Base-by-base conservation (phyloP, 2,797 vertebrate genomes). In the Notoglanidium macrostoma region DNA sequence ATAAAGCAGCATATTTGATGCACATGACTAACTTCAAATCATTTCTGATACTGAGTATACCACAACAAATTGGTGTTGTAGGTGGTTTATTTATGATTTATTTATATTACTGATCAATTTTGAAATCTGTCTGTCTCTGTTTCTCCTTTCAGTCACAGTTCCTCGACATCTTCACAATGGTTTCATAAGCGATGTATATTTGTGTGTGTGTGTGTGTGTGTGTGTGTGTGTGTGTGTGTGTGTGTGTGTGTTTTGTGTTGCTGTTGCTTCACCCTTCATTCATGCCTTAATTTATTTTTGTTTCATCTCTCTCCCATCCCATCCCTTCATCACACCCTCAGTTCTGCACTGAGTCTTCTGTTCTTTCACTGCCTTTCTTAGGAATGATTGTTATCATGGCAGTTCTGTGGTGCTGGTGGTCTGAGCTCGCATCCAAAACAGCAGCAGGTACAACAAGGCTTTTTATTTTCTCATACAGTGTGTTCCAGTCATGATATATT, bases 331-430 rank as follows among this genome's bases (percentile, higher is more conserved):
- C 94, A 94, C 93, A 85, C 76, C 91, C 89, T 95, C 95, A 95
- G 94, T 95, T 95, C 94, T 88, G 94, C 86, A 95, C 96, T 95
- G 93, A 96, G 92, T 95, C 96, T 91, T 95, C 96, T 96, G 93
- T 96, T 96, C 96, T 98, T 95, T 97, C 97, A 94, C 95, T 97
- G 94, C 96, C 96, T 95, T 96, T 97, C 92, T 93, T 97, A 97
- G 97, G 97, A 96, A 96, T 97, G 96, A 97, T 97, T 96, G 95
- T 97, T 93, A 96, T 97, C 94, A 95, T 96, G 95, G 96, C 96
- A 94, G 95, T 97, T 95, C 95, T 97, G 95, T 97, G 97, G 97
- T 97, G 97, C 96, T 97, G 97, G 96, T 96, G 96, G 96, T 96
- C 97, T 89, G 97, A 98, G 97, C 96, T 96, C 92, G 96, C 96